Evolutionary conservation across 2,113 vertebrate species (phyloP), one percentile per base, ranked within the genome.

Genomic region (Melanocharis versteri): DNA sequence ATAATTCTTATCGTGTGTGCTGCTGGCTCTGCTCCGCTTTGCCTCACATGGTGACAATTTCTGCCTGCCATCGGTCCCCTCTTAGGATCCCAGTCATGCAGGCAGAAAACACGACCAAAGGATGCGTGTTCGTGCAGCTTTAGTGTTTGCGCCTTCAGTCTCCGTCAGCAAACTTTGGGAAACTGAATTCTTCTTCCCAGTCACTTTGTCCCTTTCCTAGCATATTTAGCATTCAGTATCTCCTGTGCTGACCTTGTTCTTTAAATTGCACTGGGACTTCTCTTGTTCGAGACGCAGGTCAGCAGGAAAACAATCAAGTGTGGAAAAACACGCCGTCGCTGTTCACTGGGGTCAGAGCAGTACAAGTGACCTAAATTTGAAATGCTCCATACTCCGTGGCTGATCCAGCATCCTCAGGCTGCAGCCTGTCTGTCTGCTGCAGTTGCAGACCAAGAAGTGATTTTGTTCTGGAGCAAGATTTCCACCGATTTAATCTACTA

Each of bases 321-420:
- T 69, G 83, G 61, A 76, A 76, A 72, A 85, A 11, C 47, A 37
- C 1, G 0, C 35, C 0, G 0, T 79, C 0, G 1, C 58, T 1
- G 3, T n/a, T 95, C 64, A 20, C 45, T 68, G 65, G 57, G 65
- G 78, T 69, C 4, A 7, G 54, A 58, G 54, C 2, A 3, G 28
- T 70, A 35, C 2, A 37, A 35, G 47, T 91, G 91, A 93, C 96
- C 82, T 91, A 81, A 89, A 91, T 93, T 77, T 54, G 47, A 69
- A 80, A 51, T 33, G 39, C 20, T 90, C 21, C 5, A 0, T 48
- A 5, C 40, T 45, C 70, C 0, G 0, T 62, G 77, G 61, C 66
- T 60, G 47, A 89, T 66, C 70, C 78, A 57, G 28, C 10, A 2
- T 89, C 87, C 62, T 87, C n/a, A 2, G 90, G 81, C 73, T 82